A percentile compares a stretch with the other conserved stretches of the same genome.
phyloP scores from a whole-genome alignment of 2,888 invertebrate species.

The Xestobium rufovillosum region DNA sequence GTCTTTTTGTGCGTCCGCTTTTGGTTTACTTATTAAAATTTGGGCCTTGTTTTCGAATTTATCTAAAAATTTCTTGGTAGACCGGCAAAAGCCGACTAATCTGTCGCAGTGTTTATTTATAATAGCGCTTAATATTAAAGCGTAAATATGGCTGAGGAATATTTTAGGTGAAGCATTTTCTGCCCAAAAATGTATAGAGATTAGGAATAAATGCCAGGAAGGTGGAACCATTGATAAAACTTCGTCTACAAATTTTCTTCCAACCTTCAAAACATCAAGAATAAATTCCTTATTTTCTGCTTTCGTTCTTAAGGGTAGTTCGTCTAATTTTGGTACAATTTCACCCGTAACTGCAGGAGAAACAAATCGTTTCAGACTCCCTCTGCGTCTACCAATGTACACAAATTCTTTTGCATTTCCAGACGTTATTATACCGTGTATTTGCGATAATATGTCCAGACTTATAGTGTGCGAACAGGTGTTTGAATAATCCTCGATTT shows the following conservation, averaged over 20 bases:
- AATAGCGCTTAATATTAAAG: conserved; percentile 52
- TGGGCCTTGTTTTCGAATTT: conserved; percentile 42
- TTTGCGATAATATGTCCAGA: conserved; percentile 54
- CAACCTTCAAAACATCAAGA: conserved; percentile 34
- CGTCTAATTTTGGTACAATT: conserved; percentile 7
- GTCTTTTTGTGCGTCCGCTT: conserved; percentile 18
- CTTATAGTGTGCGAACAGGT: conserved; percentile 54
- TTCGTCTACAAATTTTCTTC: conserved; percentile 46
- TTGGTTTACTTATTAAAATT: conserved; percentile 14
- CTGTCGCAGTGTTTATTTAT: conserved; percentile 52
- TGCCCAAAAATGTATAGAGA: conserved; percentile 53
- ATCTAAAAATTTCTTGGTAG: conserved; percentile 42
- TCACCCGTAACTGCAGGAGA: too few species aligned
- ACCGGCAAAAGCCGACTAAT: conserved; percentile 50
- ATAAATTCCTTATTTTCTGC: conserved; percentile 32
- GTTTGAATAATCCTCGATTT: conserved; percentile 61
- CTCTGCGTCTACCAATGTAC: too few species aligned
- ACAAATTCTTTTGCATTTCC: too few species aligned
- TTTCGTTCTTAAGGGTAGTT: conserved; percentile 36
- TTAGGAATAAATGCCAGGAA: conserved; percentile 53
- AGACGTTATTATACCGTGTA: conserved; percentile 43
- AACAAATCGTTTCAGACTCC: too few species aligned
- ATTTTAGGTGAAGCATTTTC: conserved; percentile 41
- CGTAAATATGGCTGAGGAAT: conserved; percentile 46
- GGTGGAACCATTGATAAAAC: conserved; percentile 46